Evolutionary conservation across 2,888 invertebrate genomes (phyloP), one percentile per base, ranked within the genome.

Genomic region (Balanococcus diminutus): DNA sequence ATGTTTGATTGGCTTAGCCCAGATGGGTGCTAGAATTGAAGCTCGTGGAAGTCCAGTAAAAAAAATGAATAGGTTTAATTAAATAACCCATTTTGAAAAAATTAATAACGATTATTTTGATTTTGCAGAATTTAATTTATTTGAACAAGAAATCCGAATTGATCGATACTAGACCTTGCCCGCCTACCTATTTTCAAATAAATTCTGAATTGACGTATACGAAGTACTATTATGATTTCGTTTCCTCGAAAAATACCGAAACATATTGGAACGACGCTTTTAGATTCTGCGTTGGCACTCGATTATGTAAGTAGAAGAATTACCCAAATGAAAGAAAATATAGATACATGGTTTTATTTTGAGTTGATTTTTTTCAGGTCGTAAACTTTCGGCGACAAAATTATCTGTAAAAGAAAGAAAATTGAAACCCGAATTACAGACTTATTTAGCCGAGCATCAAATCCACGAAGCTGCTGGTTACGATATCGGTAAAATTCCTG

Each of bases 181-280:
- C 91, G 0, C 91, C 92, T 0, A 93, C 93, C 9, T 95, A 94
- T 88, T 91, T 92, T 9, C 19, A 82, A 39, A 82, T 86, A 1
- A 39, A 72, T 87, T 90, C 91, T 19, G 91, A 92, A 3, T 92
- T 92, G 61, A 90, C 90, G 1, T 95, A 95, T 88, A 90, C 91
- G 0, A 88, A 89, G n/a, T 89, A 92, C 0, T 88, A 88, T 0
- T 95, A 93, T 88, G 88, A 89, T 36, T 94, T 96, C 87, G 88
- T 90, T 0, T 90, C 90, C 1, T 88, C 91, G 19, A 89, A 91
- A 0, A 92, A 92, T 87, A 90, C 95, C 0, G 91, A 92, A 32
- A 91, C 91, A 22, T 95, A 93, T 89, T 95, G 94, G 95, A 92
- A 92, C 87, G 92, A 93, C 85, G 90, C 95, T 89, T 93, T 93